Conservation (phyloP, 2,888 invertebrate genomes). For the Eilema griseolum region DNA sequence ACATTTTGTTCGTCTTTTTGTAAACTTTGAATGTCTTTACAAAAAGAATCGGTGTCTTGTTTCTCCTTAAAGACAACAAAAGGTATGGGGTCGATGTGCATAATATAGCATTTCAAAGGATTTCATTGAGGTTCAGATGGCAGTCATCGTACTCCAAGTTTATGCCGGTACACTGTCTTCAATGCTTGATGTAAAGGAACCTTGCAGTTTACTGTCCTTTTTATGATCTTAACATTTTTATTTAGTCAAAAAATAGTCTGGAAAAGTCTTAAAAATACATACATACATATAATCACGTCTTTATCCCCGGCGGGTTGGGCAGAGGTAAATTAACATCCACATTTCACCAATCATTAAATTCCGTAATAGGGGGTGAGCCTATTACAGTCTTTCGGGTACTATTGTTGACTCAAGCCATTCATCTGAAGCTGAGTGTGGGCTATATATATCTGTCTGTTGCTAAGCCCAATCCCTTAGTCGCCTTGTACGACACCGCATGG, state of each 20-base stretch:
- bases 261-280: too few species aligned
- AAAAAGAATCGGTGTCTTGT: background rate
- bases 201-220: background rate
- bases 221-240: background rate
- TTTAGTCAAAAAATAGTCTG: background rate
- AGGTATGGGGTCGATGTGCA: background rate
- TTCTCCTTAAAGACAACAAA: background rate
- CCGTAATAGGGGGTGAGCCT: too few species aligned
- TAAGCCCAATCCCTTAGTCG: too few species aligned
- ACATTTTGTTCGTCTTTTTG: background rate
- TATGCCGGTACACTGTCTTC: background rate
- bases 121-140: background rate
- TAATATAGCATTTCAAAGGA: background rate
- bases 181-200: slow-evolving; percentile 1
- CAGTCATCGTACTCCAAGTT: background rate
- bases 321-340: too few species aligned
- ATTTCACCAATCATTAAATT: too few species aligned
- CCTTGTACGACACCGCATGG: too few species aligned
- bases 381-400: too few species aligned
- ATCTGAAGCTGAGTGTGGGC: too few species aligned
- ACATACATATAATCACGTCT: too few species aligned
- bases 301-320: too few species aligned
- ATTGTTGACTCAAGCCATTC: too few species aligned
- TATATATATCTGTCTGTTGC: too few species aligned
- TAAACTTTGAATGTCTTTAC: background rate